Percentiles rank a stretch among this genome's conserved stretches.
Conservation (phyloP, 2,113 vertebrate genomes). For the Onychostoma macrolepis region DNA sequence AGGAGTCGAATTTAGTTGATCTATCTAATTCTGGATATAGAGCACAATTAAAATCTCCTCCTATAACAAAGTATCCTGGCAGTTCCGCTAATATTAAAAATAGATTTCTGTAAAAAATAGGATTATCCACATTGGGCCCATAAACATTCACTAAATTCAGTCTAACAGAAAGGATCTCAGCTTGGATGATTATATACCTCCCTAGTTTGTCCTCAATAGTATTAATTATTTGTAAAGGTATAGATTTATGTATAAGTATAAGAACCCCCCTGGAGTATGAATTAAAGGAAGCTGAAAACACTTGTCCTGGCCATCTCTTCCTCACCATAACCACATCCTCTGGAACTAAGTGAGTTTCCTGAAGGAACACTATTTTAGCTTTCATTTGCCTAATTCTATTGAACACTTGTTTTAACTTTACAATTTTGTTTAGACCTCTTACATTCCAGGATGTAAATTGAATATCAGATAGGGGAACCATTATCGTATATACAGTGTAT, state of each 20-base stretch:
- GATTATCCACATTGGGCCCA: not conserved
- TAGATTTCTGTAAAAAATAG: not conserved
- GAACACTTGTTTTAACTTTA: too few relatives aligned
- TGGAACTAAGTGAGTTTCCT: too few relatives aligned
- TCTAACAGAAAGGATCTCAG: not conserved
- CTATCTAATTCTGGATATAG: not conserved
- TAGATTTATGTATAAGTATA: too few relatives aligned
- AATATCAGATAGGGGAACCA: constrained; percentile 1
- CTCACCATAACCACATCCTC: not conserved
- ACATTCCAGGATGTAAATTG: not conserved
- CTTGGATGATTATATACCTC: not conserved
- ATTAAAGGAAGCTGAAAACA: too few relatives aligned
- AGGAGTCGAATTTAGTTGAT: not conserved
- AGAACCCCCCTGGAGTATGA: too few relatives aligned
- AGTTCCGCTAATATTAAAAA: not conserved
- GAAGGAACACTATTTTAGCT: too few relatives aligned
- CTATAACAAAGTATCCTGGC: not conserved
- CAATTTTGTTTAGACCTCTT: too few relatives aligned
- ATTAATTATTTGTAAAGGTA: too few relatives aligned
- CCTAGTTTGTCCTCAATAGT: not conserved
- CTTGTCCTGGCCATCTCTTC: not conserved
- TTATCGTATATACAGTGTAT: not conserved
- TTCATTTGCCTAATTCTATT: too few relatives aligned
- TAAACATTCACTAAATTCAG: not conserved
- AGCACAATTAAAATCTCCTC: not conserved